Evolutionary conservation across 1,140 invertebrate species (phyloP).

Genomic region (Aphis gossypii): DNA sequence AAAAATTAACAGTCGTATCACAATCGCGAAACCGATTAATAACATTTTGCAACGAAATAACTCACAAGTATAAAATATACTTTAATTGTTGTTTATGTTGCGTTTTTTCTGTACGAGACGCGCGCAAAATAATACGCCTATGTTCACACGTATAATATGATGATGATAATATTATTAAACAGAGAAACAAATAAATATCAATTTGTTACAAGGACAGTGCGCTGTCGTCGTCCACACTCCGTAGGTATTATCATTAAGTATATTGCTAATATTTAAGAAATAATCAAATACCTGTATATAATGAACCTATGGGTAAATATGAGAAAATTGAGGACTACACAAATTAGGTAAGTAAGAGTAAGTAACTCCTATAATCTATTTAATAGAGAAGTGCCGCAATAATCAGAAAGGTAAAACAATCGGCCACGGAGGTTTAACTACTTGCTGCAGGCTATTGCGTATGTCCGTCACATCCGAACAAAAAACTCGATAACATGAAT

Average conservation of each 20-base stretch:
- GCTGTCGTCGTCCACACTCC: neutral
- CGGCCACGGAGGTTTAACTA: neutral
- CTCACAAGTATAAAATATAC: neutral
- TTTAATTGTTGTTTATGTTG: neutral
- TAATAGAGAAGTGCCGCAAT: neutral
- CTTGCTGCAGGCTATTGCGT: neutral
- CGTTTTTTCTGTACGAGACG: neutral
- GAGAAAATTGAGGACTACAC: neutral
- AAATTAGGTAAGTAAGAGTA: neutral
- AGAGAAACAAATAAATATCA: constrained; percentile 27
- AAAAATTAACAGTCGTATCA: neutral
- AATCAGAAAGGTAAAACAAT: neutral
- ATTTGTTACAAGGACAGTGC: constrained; percentile 22
- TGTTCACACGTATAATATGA: neutral
- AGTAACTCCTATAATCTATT: neutral
- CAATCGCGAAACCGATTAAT: neutral
- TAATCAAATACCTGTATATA: neutral
- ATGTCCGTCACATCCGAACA: neutral
- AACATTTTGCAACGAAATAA: neutral
- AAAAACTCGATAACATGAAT: constrained; percentile 13
- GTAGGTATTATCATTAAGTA: neutral
- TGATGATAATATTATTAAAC: neutral
- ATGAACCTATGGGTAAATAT: neutral
- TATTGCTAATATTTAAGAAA: neutral
- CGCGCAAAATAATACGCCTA: neutral